phyloP scores from a whole-genome alignment of 2,888 invertebrate genomes.

The Glyphotaelius pellucidus region DNA sequence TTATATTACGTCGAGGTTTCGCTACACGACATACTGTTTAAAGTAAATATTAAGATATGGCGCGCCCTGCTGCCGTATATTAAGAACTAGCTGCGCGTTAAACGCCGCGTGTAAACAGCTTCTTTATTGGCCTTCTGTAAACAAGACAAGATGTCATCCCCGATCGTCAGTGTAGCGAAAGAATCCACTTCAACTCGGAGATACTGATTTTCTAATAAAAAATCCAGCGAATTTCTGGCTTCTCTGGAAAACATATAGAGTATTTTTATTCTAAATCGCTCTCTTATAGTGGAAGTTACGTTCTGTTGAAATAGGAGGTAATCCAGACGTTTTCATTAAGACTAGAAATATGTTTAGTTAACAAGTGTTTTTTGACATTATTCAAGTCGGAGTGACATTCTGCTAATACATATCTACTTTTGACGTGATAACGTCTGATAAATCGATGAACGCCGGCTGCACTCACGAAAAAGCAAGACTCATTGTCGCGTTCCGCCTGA shows the following conservation, averaged over 20 bases:
- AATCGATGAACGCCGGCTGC: too few species aligned
- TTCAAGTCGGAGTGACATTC: too few species aligned
- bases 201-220: neutral
- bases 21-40: slow-evolving; percentile 42
- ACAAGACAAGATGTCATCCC: slow-evolving; percentile 50
- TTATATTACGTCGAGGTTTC: slow-evolving; percentile 40
- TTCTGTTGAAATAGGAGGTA: too few species aligned
- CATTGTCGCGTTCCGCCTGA: too few species aligned
- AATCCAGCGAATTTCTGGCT: neutral
- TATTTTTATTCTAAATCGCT: too few species aligned
- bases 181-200: neutral
- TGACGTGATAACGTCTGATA: too few species aligned
- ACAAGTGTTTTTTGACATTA: too few species aligned
- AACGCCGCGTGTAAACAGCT: slow-evolving; percentile 46
- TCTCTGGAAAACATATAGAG: neutral
- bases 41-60: slow-evolving; percentile 46
- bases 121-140: slow-evolving; percentile 51
- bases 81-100: slow-evolving; percentile 46
- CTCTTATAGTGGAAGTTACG: too few species aligned
- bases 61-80: slow-evolving; percentile 26
- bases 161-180: slow-evolving; percentile 33
- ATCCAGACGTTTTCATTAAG: too few species aligned
- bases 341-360: too few species aligned
- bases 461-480: too few species aligned
- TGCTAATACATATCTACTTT: too few species aligned